Evolutionary conservation across 2,888 invertebrate species (phyloP).

Genomic region (Lamproptera curius): DNA sequence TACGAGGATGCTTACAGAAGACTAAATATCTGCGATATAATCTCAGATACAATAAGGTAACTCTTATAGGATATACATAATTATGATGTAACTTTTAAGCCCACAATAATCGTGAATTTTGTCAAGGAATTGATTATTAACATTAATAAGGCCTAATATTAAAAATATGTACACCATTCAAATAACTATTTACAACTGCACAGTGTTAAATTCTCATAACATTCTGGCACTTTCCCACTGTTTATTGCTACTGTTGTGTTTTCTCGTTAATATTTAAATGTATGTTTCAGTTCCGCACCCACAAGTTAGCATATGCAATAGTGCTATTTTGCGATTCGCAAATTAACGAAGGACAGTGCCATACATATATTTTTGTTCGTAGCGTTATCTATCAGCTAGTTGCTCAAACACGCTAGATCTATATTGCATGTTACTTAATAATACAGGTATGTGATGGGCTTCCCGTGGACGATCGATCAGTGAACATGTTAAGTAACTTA

Average conservation of each 20-base stretch:
- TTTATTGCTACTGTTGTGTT: neutral
- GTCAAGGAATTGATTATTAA: slow-evolving; percentile 17
- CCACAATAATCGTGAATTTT: slow-evolving; percentile 2
- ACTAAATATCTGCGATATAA: slow-evolving; percentile 2
- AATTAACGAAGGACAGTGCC: slow-evolving; percentile 71
- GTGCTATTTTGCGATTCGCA: slow-evolving; percentile 27
- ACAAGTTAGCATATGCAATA: slow-evolving; percentile 34
- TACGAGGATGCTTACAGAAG: neutral
- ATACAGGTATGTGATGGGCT: slow-evolving; percentile 54
- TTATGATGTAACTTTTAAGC: neutral
- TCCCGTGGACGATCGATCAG: slow-evolving; percentile 53
- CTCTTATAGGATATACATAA: neutral
- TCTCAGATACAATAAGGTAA: slow-evolving; percentile 1
- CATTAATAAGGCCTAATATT: neutral
- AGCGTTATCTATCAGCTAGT: slow-evolving; percentile 49
- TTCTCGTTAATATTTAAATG: no score
- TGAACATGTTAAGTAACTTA: slow-evolving; percentile 26
- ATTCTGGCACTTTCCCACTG: neutral
- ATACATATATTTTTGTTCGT: slow-evolving; percentile 51
- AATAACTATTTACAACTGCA: neutral
- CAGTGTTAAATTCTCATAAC: neutral
- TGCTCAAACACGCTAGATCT: slow-evolving; percentile 54
- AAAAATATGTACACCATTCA: neutral
- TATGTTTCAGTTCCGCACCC: slow-evolving; percentile 31
- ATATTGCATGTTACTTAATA: slow-evolving; percentile 43